phyloP scores from a whole-genome alignment of 2,797 vertebrate species.

The Prunella strophiata region DNA sequence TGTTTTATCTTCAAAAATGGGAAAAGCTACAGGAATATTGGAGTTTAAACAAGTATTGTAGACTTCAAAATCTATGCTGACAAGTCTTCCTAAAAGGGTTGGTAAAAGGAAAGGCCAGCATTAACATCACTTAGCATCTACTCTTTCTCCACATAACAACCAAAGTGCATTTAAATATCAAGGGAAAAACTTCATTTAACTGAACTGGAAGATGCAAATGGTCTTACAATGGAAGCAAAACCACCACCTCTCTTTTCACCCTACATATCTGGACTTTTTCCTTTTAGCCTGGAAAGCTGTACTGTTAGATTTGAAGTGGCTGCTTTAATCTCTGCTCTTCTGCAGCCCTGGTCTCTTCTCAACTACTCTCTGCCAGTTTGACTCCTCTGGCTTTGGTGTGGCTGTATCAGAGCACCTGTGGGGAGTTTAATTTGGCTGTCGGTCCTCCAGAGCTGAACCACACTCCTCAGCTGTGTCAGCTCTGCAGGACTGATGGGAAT shows the following conservation, averaged over 20 bases:
- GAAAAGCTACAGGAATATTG: background rate
- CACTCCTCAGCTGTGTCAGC: background rate
- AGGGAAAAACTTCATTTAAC: background rate
- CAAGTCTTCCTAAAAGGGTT: background rate
- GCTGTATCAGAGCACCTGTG: background rate
- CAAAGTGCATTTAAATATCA: background rate
- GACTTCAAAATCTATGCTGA: background rate
- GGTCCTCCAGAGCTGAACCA: background rate
- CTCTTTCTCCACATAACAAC: background rate
- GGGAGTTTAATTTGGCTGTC: background rate
- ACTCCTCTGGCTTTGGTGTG: constrained; percentile 1
- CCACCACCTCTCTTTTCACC: background rate
- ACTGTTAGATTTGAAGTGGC: background rate
- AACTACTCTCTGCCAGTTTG: background rate
- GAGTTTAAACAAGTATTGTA: background rate
- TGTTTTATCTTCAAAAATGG: background rate
- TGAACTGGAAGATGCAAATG: background rate
- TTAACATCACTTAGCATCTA: background rate
- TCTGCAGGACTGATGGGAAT: constrained; percentile 27
- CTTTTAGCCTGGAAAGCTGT: background rate
- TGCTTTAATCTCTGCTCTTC: constrained; percentile 12
- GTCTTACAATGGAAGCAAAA: background rate
- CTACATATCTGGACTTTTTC: background rate
- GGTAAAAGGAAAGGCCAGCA: background rate
- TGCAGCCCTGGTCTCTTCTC: background rate